These are phyloP conservation scores for Zosterops hypoxanthus DNA, from an alignment of 2,113 vertebrate species.

Conservation along the genomic window DNA sequence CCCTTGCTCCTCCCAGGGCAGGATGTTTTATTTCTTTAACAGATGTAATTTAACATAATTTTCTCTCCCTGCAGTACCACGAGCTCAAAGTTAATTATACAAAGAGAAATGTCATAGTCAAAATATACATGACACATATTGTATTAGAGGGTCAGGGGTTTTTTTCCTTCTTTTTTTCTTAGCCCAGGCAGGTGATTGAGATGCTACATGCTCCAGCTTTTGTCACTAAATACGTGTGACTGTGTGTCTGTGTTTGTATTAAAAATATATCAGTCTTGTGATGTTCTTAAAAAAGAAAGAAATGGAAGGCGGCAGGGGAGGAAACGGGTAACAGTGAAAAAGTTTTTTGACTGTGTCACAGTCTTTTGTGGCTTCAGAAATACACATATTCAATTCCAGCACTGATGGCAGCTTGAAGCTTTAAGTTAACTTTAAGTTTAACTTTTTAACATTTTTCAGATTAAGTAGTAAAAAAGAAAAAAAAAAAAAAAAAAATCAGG, in stretches of 20 bases:
- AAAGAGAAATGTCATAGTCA: constrained; percentile 79
- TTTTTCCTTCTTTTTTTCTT: constrained; percentile 63
- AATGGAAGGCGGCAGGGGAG: constrained; percentile 70
- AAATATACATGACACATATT: constrained; percentile 76
- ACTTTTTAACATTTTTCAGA: constrained; percentile 33
- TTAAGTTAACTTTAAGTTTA: constrained; percentile 70
- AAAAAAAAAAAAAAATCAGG: neutral
- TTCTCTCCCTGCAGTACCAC: constrained; percentile 28
- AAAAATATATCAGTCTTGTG: constrained; percentile 71
- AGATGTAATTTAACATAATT: neutral
- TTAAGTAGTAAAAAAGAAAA: constrained; percentile 18
- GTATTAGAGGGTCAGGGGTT: constrained; percentile 61
- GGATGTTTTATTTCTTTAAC: neutral
- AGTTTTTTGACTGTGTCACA: constrained; percentile 40
- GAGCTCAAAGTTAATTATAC: constrained; percentile 45
- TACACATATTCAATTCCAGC: constrained; percentile 36
- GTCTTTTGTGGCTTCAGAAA: constrained; percentile 59
- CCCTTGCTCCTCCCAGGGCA: neutral
- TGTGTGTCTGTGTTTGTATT: constrained; percentile 45
- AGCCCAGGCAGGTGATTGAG: constrained; percentile 80
- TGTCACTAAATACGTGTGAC: constrained; percentile 25
- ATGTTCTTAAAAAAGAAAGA: constrained; percentile 77
- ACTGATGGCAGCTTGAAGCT: constrained; percentile 61
- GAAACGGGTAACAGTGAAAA: constrained; percentile 54
- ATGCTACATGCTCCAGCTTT: constrained; percentile 71